Base-by-base conservation (phyloP, 1,140 invertebrate genomes). In the Thereuonema tuberculata region DNA sequence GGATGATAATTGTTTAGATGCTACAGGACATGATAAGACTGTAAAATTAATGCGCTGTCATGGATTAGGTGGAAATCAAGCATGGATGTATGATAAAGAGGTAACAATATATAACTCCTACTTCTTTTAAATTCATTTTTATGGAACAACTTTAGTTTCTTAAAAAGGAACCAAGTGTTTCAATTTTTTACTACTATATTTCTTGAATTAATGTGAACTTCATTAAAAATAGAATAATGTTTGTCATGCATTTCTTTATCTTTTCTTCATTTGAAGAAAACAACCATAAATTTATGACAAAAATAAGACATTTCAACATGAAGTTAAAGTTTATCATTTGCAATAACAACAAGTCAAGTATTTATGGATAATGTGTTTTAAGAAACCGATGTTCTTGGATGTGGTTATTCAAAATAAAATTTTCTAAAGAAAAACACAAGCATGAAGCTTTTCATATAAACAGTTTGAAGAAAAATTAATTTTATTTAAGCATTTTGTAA, bases 1-100 rank as follows among this genome's bases (percentile, higher is more conserved):
- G n/a, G 93, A 98, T 75, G 93, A 97, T 76, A 88, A 93, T 73
- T 95, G 91, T 74, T 74, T 94, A 68, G 92, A 94, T 74, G 88
- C 89, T 54, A 81, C 85, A 56, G 63, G 64, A 25, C 81, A 83
- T 49, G 81, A 82, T 62, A 86, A 88, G 2, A 86, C 87, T 58
- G 87, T 95, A 29, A 93, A 93, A 74, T 80, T 95, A 63, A 87
- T 94, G 47, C 80, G 90, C 57, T 95, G 92, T 70, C 91, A 94
- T 72, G 90, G 90, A 56, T 90, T 94, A 85, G 86, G 85, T 58
- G 90, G 90, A 48, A 93, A 93, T 78, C 90, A 93, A 76, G 86
- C 85, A 59, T 94, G 90, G 89, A 80, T 82, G 1, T 92, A 91
- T 67, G 83, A 85, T 70, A 75, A 82, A 61, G 78, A 85, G 75